Conservation (phyloP, 1,140 invertebrate genomes). For the Uloborus diversus region DNA sequence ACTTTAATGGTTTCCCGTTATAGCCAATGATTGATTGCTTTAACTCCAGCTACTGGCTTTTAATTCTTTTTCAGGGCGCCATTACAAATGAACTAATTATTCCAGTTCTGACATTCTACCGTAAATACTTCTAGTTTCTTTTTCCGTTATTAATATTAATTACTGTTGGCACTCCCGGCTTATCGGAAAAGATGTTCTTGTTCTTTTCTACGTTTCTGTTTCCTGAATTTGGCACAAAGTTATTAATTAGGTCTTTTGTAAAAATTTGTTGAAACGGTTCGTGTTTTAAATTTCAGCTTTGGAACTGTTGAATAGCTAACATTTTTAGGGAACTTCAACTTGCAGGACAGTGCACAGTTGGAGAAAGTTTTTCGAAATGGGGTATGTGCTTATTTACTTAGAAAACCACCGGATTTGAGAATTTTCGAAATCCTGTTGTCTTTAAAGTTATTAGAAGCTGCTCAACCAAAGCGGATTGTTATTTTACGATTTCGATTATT, state of each 20-base stretch:
- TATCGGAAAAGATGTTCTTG: background rate
- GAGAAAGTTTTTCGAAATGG: too few relatives aligned
- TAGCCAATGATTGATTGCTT: background rate
- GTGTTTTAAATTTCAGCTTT: too few relatives aligned
- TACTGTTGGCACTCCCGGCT: background rate
- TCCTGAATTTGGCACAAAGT: background rate
- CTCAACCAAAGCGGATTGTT: too few relatives aligned
- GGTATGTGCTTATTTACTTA: too few relatives aligned
- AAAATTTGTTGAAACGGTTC: background rate
- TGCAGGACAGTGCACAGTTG: too few relatives aligned
- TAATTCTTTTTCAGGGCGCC: background rate
- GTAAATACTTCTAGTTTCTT: background rate
- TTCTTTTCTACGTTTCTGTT: background rate
- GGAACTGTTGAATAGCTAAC: too few relatives aligned
- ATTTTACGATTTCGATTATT: too few relatives aligned
- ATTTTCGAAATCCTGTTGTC: too few relatives aligned
- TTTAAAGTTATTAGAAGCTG: too few relatives aligned
- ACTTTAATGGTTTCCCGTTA: too few relatives aligned
- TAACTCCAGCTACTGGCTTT: background rate
- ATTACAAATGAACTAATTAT: conserved; percentile 5
- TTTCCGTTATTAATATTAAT: conserved; percentile 7
- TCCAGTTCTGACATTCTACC: background rate
- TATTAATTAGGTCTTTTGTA: background rate
- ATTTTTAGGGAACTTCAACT: too few relatives aligned
- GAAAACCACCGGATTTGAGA: too few relatives aligned